These are phyloP conservation scores for Noctilio leporinus DNA, from an alignment of 2,113 vertebrate species.

Conservation along the genomic window DNA sequence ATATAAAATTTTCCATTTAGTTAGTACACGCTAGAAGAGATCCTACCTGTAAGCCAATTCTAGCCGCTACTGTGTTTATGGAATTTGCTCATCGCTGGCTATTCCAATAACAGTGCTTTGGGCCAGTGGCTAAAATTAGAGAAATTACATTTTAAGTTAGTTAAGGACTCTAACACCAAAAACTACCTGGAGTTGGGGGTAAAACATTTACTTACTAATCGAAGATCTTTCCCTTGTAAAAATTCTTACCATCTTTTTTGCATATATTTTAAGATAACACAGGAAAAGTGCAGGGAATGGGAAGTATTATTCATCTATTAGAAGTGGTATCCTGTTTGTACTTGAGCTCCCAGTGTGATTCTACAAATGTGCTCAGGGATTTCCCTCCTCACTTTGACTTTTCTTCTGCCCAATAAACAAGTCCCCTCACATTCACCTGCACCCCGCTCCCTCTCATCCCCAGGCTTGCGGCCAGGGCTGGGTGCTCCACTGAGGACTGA, in stretches of 20 bases:
- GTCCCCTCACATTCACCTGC: background rate
- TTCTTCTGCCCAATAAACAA: background rate
- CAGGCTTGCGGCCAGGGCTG: too few relatives aligned
- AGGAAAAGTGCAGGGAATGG: background rate
- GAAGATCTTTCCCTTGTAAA: background rate
- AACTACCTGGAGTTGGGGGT: background rate
- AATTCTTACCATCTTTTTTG: background rate
- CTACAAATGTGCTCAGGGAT: background rate
- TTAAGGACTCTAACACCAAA: background rate
- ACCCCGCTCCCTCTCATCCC: background rate
- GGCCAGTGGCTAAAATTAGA: background rate
- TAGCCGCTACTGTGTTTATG: background rate
- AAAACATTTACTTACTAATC: background rate
- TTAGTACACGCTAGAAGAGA: background rate
- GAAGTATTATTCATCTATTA: background rate
- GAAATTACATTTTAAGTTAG: background rate
- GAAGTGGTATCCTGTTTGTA: background rate
- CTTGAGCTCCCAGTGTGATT: background rate
- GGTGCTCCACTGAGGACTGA: background rate
- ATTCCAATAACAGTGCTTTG: background rate
- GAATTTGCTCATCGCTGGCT: background rate
- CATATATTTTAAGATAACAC: background rate
- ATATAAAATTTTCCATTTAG: conserved; percentile 43
- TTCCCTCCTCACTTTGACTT: background rate
- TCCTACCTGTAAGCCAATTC: background rate